Conservation (phyloP, 2,888 invertebrate species). For the Silvanus unidentatus region DNA sequence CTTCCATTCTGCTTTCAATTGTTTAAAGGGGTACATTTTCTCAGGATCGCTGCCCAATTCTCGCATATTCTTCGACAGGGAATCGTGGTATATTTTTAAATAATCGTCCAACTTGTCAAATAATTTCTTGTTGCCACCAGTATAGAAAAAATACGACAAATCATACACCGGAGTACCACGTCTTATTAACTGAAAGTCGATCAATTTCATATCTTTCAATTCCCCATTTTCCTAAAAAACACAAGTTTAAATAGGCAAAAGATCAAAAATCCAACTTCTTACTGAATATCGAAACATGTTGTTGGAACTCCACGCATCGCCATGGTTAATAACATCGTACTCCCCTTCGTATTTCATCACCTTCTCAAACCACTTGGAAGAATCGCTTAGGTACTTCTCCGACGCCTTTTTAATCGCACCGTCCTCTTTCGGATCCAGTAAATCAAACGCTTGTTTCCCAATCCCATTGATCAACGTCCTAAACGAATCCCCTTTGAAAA, state of each 20-base stretch:
- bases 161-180: slow-evolving; percentile 27
- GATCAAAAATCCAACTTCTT: background rate
- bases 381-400: background rate
- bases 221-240: slow-evolving; percentile 9
- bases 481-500: background rate
- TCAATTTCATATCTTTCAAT: slow-evolving; percentile 9
- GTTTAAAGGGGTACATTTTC: slow-evolving; percentile 28
- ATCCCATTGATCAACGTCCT: background rate
- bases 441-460: background rate
- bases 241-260: background rate
- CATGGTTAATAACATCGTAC: slow-evolving; percentile 15
- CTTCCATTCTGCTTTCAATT: slow-evolving; percentile 22
- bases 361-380: slow-evolving; percentile 1
- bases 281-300: slow-evolving; percentile 20
- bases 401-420: slow-evolving; percentile 2
- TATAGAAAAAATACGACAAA: slow-evolving; percentile 34
- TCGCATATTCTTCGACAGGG: slow-evolving; percentile 24
- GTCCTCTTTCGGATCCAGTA: background rate
- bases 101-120: slow-evolving; percentile 29
- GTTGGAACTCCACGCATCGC: slow-evolving; percentile 23
- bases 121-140: slow-evolving; percentile 27
- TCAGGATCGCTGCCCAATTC: slow-evolving; percentile 25
- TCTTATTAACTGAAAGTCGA: slow-evolving; percentile 15
- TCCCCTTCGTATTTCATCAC: slow-evolving; percentile 6
- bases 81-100: slow-evolving; percentile 32